Conservation (phyloP, 1,140 invertebrate species). For the Octopus bimaculoides region DNA sequence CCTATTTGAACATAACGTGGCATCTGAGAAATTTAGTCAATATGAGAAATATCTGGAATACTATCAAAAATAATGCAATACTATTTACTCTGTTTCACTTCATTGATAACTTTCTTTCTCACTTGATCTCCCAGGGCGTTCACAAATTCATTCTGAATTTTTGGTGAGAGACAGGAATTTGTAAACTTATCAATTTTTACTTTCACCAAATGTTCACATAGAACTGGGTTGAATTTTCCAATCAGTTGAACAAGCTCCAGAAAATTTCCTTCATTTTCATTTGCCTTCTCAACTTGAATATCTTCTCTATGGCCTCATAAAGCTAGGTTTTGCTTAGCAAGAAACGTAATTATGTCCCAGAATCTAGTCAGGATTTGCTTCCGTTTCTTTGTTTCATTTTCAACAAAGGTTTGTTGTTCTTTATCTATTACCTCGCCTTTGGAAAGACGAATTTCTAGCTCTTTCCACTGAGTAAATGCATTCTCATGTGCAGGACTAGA, state of each 20-base stretch:
- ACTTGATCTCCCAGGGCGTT: constrained; percentile 3
- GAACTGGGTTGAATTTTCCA: neutral
- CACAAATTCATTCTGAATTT: neutral
- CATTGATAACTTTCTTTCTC: neutral
- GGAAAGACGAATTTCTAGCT: neutral
- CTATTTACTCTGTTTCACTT: neutral
- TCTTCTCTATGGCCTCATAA: constrained; percentile 4
- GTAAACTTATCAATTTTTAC: neutral
- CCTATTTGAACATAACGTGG: no score
- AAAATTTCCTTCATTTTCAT: neutral
- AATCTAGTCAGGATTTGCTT: neutral
- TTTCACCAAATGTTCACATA: constrained; percentile 2
- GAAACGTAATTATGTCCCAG: neutral
- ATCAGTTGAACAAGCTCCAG: neutral
- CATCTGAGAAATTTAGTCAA: no score
- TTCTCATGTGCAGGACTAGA: neutral
- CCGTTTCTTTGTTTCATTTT: neutral
- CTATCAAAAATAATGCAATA: no score
- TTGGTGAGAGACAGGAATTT: neutral
- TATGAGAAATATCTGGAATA: no score
- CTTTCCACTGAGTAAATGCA: neutral
- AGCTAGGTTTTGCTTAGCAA: neutral
- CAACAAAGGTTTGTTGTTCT: neutral
- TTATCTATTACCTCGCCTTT: neutral
- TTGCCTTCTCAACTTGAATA: neutral